Evolutionary conservation across 2,113 vertebrate genomes (phyloP).

Genomic region (Orientallactaga bullata): DNA sequence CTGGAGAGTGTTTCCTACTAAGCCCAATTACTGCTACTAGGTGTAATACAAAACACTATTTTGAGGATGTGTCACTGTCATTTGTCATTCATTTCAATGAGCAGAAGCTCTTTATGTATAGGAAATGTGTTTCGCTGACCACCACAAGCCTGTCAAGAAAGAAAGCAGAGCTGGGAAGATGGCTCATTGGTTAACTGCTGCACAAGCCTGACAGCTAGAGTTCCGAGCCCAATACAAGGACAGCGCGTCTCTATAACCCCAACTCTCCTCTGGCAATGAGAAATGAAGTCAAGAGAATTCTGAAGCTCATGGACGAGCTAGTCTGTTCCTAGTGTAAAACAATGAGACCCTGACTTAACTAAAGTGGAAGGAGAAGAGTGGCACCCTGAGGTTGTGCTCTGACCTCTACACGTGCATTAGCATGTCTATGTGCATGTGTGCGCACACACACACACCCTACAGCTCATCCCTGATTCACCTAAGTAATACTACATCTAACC

Average conservation of each 20-base stretch:
- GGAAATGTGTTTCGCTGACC: background rate
- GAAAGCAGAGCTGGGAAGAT: background rate
- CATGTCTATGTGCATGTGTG: no score
- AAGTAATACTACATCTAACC: conserved; percentile 9
- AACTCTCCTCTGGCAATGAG: no score
- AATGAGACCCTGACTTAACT: background rate
- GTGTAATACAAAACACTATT: background rate
- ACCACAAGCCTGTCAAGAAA: conserved; percentile 11
- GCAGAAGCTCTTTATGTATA: background rate
- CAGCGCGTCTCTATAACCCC: no score
- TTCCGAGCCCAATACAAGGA: background rate
- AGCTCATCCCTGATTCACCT: background rate
- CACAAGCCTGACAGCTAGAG: background rate
- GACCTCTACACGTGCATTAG: no score
- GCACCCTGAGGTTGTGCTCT: no score
- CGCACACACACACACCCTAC: background rate
- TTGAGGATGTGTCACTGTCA: background rate
- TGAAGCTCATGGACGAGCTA: no score
- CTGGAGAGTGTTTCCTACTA: background rate
- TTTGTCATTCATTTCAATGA: background rate
- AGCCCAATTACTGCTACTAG: background rate
- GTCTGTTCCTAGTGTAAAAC: no score
- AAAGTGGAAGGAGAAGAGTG: no score
- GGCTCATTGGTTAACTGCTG: background rate
- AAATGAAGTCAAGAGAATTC: no score